Evolutionary conservation across 2,113 vertebrate genomes (phyloP), one percentile per base, ranked within the genome.

Genomic region (Todiramphus saurophagus): DNA sequence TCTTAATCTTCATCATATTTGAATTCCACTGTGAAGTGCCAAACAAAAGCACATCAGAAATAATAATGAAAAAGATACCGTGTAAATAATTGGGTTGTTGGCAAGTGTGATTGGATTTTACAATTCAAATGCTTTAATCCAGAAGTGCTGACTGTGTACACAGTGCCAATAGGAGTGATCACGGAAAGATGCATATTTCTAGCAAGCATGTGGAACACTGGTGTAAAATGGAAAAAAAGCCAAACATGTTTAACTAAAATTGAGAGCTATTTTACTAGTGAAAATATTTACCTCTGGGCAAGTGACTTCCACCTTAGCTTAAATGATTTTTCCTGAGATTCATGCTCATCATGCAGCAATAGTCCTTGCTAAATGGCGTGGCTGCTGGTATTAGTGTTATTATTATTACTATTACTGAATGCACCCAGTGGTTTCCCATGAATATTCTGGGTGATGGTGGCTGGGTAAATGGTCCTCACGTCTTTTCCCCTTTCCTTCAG

Each of bases 301-400:
- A 74, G 60, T 70, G 80, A 77, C 60, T 89, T 83, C 16, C 37
- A 80, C 89, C 41, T 87, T 67, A 46, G 31, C 21, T 77, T 67
- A 67, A 83, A 67, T 85, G 12, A 70, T 41, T 66, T 88, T 48
- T 79, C 33, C 43, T 30, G 35, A 62, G 64, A 7, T 17, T 73
- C n/a, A 10, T 30, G 31, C 31, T 89, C 5, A 0, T 66, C 21
- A 3, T n/a, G 51, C 60, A 46, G 60, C 63, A 63, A 30, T 37
- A 62, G 68, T 41, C 55, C 37, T 37, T 73, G 79, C 70, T 66
- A 46, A 82, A 35, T 25, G 37, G 33, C 43, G 63, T 48, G 43
- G 4, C 41, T 72, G 60, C 28, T 0, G 0, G 5, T 68, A n/a
- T 3, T 67, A 62, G 51, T 1, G 0, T 55, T 62, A 72, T 41